These are phyloP conservation scores for Cheilosia vernalis DNA, from an alignment of 2,888 invertebrate genomes.

Conservation along the genomic window DNA sequence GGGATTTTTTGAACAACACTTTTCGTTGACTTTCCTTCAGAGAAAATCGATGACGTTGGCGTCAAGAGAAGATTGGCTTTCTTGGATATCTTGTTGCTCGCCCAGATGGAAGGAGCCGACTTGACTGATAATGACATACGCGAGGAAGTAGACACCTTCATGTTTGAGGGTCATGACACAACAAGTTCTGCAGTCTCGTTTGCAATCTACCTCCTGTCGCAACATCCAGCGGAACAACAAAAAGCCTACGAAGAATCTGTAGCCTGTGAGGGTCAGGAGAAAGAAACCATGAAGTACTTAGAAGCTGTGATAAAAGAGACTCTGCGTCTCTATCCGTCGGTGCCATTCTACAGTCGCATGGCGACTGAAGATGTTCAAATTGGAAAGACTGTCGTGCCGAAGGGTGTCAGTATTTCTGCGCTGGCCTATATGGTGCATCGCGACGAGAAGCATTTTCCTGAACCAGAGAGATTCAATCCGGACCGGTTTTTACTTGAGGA, in stretches of 20 bases:
- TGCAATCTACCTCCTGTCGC: constrained; percentile 84
- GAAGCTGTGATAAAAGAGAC: constrained; percentile 86
- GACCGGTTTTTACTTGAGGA: constrained; percentile 80
- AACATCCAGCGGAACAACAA: constrained; percentile 84
- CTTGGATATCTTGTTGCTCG: constrained; percentile 84
- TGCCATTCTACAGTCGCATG: constrained; percentile 84
- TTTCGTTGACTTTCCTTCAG: background rate
- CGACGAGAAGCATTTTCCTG: constrained; percentile 83
- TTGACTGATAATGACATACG: constrained; percentile 84
- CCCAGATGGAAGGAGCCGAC: constrained; percentile 82
- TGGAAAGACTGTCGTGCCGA: constrained; percentile 82
- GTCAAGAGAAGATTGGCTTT: constrained; percentile 83
- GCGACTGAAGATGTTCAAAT: constrained; percentile 83
- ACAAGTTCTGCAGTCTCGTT: constrained; percentile 85
- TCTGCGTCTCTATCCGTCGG: constrained; percentile 85
- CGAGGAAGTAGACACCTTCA: constrained; percentile 86
- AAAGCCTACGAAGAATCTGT: constrained; percentile 83
- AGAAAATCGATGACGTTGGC: constrained; percentile 78
- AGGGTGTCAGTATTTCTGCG: constrained; percentile 81
- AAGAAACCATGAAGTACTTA: constrained; percentile 84
- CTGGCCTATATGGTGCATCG: constrained; percentile 84
- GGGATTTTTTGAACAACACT: background rate
- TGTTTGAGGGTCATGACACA: constrained; percentile 86
- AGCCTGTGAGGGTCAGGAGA: constrained; percentile 81
- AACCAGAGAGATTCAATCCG: constrained; percentile 83